Evolutionary conservation across 2,888 invertebrate species (phyloP).

Genomic region (Tineola bisselliella): DNA sequence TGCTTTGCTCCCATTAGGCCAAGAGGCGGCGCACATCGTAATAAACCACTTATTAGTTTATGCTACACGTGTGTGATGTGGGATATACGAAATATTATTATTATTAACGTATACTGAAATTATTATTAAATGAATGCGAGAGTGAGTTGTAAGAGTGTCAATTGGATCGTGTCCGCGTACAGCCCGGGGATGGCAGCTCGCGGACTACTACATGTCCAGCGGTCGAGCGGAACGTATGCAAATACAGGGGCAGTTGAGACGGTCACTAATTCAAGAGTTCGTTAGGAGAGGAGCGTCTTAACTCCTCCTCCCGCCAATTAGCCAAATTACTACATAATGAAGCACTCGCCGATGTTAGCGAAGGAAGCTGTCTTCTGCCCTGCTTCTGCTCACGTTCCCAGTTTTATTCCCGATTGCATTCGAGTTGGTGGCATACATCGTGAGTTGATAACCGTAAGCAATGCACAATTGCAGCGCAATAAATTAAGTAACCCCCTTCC

Average conservation of each 20-base stretch:
- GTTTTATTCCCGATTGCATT: too few species aligned
- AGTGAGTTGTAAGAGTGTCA: too few species aligned
- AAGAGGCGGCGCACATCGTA: not conserved
- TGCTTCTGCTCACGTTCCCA: too few species aligned
- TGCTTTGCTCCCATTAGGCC: not conserved
- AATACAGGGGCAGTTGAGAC: not conserved
- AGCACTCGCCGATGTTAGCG: too few species aligned
- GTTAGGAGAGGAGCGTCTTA: not conserved
- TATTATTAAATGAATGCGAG: too few species aligned
- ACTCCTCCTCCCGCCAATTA: not conserved
- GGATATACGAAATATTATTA: not conserved
- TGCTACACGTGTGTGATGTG: not conserved
- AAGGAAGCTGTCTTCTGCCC: too few species aligned
- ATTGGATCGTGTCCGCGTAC: not conserved
- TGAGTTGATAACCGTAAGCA: not conserved
- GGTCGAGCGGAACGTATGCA: constrained; percentile 4
- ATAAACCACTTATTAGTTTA: not conserved
- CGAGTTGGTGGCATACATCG: not conserved
- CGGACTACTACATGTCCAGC: too few species aligned
- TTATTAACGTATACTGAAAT: too few species aligned
- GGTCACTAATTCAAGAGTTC: not conserved
- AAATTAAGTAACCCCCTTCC: not conserved
- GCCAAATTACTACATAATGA: not conserved
- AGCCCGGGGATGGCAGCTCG: not conserved
- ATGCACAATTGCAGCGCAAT: not conserved